A percentile compares a stretch with the other conserved stretches of the same genome.
These are phyloP conservation scores for Chelonia mydas DNA, from an alignment of 2,797 vertebrate genomes.

Conservation along the genomic window DNA sequence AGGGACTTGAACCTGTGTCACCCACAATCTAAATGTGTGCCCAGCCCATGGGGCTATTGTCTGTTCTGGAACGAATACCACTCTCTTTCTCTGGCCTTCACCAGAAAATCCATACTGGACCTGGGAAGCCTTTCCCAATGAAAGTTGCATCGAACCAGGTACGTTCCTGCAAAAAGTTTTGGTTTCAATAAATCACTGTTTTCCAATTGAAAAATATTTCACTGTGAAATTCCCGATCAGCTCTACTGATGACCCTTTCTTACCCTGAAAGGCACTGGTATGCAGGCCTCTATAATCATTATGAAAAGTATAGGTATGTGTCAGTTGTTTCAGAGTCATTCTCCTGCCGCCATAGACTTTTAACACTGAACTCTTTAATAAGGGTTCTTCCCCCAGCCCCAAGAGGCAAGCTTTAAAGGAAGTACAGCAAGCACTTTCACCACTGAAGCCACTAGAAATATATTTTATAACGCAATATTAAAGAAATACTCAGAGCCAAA, in stretches of 20 bases:
- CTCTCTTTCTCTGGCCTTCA: not conserved
- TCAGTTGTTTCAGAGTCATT: constrained; percentile 67
- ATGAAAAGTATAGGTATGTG: constrained; percentile 44
- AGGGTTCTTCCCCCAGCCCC: constrained; percentile 57
- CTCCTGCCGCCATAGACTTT: constrained; percentile 58
- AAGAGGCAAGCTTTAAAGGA: constrained; percentile 71
- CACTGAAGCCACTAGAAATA: constrained; percentile 67
- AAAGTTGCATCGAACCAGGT: no score
- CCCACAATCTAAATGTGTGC: not conserved
- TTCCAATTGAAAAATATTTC: not conserved
- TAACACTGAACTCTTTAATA: constrained; percentile 74
- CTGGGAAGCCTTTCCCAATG: not conserved
- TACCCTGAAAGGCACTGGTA: not conserved
- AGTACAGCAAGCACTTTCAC: constrained; percentile 63
- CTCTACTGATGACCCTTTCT: not conserved
- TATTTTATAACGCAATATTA: constrained; percentile 79
- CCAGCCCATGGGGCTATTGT: not conserved
- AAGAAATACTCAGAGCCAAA: constrained; percentile 75
- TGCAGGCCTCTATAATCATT: constrained; percentile 24
- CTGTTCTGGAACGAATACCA: not conserved
- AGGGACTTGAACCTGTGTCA: not conserved
- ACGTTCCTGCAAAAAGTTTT: not conserved
- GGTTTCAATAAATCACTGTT: not conserved
- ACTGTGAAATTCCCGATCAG: not conserved
- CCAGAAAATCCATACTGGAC: not conserved